Evolutionary conservation across 2,113 vertebrate species (phyloP), one percentile per base, ranked within the genome.

Genomic region (Hydrochoerus hydrochaeris): DNA sequence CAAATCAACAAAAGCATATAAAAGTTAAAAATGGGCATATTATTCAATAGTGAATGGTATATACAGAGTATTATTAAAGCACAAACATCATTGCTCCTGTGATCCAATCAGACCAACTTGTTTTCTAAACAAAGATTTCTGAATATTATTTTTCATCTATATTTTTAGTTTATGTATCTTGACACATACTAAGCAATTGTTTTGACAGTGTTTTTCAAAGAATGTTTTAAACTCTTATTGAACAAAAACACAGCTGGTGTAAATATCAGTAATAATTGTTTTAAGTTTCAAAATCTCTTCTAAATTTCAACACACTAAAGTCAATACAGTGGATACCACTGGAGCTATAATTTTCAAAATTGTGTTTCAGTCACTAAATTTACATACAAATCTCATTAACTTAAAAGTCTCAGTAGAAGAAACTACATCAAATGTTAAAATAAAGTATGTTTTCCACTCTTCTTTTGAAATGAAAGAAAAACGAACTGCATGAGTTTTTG

Each of bases 181-280:
- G 63, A 75, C 41, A 75, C 30, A 82, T 32, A 20, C 52, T 35
- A 41, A 90, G 58, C 58, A 89, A 63, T 80, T 73, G 60, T 1
- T 77, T 24, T 80, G 69, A 2, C 83, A 83, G 38, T 60, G 94
- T 97, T 98, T 97, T 98, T 67, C 94, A 90, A 77, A 97, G 58
- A 12, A 88, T 95, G n/a, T 49, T 80, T 87, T 85, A 86, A 94
- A 93, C 12, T 24, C 22, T 54, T 62, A 41, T 17, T 10, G 28
- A 83, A 96, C 95, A 83, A 58, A 58, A 44, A 73, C 44, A 73
- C 17, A 88, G 75, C 87, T 87, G 38, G 60, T 65, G 7, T 84
- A 94, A 98, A 67, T 44, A 0, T 19, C 60, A 58, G 19, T 17
- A 95, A 95, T 90, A 82, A 91, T 81, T 38, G 35, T 83, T 83